Conservation (phyloP, 1,140 invertebrate species). For the Eumaeus atala region DNA sequence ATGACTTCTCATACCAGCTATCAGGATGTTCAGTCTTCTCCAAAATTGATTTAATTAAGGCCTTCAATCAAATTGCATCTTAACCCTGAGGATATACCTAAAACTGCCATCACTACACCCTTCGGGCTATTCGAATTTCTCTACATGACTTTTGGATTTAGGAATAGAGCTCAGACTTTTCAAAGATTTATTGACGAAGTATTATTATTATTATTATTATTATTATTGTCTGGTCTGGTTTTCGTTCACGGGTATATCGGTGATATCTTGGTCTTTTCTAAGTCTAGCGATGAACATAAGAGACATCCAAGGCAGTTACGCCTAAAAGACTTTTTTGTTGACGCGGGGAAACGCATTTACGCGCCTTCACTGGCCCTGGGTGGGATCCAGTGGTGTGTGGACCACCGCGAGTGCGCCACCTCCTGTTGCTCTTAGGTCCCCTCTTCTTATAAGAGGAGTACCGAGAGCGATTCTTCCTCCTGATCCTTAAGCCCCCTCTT, state of each 20-base stretch:
- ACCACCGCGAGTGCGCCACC: no score
- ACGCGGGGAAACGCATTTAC: no score
- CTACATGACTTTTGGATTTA: neutral
- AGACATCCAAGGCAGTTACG: slow-evolving; percentile 7
- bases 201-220: no score
- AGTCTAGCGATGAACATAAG: neutral
- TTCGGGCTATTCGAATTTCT: slow-evolving; percentile 1
- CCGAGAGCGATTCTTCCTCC: no score
- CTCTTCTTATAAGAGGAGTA: no score
- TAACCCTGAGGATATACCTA: neutral
- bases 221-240: neutral
- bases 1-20: neutral
- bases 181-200: slow-evolving; percentile 6
- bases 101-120: neutral
- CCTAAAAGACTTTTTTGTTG: no score
- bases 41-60: neutral
- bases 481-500: no score
- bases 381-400: no score
- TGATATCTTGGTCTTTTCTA: slow-evolving; percentile 4
- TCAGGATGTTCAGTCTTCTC: neutral
- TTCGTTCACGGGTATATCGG: slow-evolving; percentile 7
- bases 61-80: neutral
- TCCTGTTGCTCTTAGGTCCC: no score
- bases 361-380: no score
- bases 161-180: neutral